Evolutionary conservation across 1,140 invertebrate genomes (phyloP).

Genomic region (Copidosoma floridanum): DNA sequence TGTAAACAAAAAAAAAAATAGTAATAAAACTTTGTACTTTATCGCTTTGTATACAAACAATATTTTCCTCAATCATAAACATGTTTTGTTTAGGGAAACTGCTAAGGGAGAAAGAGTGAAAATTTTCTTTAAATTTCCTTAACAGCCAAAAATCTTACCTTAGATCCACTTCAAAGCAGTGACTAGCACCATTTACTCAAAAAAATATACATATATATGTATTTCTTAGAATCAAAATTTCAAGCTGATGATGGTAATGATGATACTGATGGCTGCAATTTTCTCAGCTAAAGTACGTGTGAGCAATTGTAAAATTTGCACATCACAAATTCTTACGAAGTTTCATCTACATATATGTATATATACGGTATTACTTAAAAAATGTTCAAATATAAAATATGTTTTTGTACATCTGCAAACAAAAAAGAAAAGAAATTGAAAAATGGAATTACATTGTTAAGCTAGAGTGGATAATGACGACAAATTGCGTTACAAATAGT

Average conservation of each 20-base stretch:
- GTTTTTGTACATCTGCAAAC: constrained; percentile 20
- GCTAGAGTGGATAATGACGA: no score
- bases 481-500: no score
- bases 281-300: no score
- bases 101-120: no score
- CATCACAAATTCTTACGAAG: constrained; percentile 6
- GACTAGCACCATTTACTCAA: constrained; percentile 15
- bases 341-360: constrained; percentile 4
- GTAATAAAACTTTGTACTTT: background rate
- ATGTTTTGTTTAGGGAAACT: no score
- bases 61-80: no score
- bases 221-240: constrained; percentile 13
- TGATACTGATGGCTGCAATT: no score
- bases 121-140: background rate
- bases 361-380: constrained; percentile 12
- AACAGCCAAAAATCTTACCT: background rate
- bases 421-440: no score
- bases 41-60: no score
- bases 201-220: no score
- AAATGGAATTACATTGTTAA: no score
- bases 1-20: background rate
- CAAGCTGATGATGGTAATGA: background rate
- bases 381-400: constrained; percentile 23
- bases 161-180: constrained; percentile 15
- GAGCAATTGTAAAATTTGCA: no score